Percentiles rank a stretch among this genome's conserved stretches.
Conservation (phyloP, 35 echinoderm and acorn worm species). For the Lytechinus variegatus region DNA sequence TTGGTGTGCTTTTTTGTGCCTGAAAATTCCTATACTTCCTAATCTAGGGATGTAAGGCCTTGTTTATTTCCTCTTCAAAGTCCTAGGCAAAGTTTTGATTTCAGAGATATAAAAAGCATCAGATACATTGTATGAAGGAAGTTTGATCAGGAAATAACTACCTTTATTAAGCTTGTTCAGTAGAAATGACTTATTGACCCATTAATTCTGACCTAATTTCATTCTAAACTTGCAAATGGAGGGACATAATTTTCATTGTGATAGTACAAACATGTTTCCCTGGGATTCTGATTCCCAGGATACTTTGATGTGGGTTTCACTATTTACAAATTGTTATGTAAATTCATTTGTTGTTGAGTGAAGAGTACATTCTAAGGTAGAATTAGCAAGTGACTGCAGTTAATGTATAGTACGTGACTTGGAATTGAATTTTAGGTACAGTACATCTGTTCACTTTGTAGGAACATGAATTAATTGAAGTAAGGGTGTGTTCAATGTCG, state of each 20-base stretch:
- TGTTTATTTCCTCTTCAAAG: neutral
- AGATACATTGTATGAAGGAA: neutral
- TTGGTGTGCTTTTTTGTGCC: neutral
- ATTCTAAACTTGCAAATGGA: neutral
- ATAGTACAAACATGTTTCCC: neutral
- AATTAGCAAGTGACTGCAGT: neutral
- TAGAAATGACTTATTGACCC: constrained; percentile 12
- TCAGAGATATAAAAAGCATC: neutral
- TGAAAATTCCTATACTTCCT: neutral
- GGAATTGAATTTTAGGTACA: neutral
- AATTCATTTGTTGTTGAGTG: neutral
- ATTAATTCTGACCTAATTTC: neutral
- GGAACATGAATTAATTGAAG: too few species aligned
- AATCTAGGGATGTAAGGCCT: neutral
- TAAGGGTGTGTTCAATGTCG: too few species aligned
- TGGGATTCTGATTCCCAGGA: neutral
- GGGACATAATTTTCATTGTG: neutral
- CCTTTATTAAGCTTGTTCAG: neutral
- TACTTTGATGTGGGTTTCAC: neutral
- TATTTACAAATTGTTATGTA: neutral
- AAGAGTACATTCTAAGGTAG: neutral
- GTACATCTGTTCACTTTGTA: too few species aligned
- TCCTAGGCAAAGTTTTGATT: neutral
- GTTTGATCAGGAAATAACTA: neutral
- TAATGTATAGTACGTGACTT: neutral